Evolutionary conservation across 1,140 invertebrate species (phyloP), one percentile per base, ranked within the genome.

Genomic region (Ephestia elutella): DNA sequence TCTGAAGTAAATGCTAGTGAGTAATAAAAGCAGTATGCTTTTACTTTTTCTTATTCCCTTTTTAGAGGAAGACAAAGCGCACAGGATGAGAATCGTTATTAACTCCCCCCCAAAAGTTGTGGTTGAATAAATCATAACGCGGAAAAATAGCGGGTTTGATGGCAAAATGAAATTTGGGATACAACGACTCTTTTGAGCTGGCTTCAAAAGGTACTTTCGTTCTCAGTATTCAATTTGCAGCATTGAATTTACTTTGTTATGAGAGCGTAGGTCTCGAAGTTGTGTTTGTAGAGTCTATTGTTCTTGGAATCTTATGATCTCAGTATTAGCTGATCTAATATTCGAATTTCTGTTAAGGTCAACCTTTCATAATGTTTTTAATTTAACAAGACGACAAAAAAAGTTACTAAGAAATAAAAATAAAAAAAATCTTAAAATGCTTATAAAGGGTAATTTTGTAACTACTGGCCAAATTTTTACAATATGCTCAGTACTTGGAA

Each of bases 141-240:
- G 7, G 38, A 44, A 44, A 44, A 44, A 44, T 44, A 44, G 38
- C n/a, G 38, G 21, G 38, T 44, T 44, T 44, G 38, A 44, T 44
- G 38, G 13, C 15, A 17, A 44, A 44, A 44, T 44, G 13, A 44
- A 44, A 44, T 44, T 44, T 44, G n/a, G 38, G 15, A 44, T 44
- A 44, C 38, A 15, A 15, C 38, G 38, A 13, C 13, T 44, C 38
- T 44, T 44, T 44, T 44, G 38, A 17, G 2, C 38, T n/a, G 38
- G 38, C 38, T 15, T 44, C 38, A 44, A 44, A 44, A 44, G 38
- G 15, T 44, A 44, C 7, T 44, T 44, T 44, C 38, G n/a, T n/a
- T 3, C 13, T n/a, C 15, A 44, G 38, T 44, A 44, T 44, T 44
- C 38, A 44, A 44, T 44, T 44, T 44, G 38, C n/a, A 44, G 38